Conservation (phyloP, 1,140 invertebrate species). For the Lordiphosa collinella region DNA sequence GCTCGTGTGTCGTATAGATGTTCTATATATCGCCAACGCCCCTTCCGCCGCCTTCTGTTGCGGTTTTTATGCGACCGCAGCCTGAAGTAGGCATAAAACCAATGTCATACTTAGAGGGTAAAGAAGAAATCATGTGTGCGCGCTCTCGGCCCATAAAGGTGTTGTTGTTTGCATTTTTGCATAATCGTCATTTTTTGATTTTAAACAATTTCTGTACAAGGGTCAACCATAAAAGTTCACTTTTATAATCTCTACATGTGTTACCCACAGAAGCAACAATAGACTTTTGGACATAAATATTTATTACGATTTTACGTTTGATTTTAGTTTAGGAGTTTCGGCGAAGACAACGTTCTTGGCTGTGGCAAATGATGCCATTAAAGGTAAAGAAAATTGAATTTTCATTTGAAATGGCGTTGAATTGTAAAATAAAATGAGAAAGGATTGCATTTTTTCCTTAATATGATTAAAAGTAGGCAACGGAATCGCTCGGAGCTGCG, state of each 20-base stretch:
- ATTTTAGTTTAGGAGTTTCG: conserved; percentile 42
- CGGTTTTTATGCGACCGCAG: conserved; percentile 60
- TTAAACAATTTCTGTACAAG: conserved; percentile 45
- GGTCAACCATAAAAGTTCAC: conserved; percentile 73
- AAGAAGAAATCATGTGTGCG: conserved; percentile 41
- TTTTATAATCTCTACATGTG: conserved; percentile 73
- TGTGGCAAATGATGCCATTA: conserved; percentile 52
- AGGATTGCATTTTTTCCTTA: not conserved
- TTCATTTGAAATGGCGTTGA: not conserved
- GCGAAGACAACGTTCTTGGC: conserved; percentile 2
- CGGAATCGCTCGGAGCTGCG: no score
- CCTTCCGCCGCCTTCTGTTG: conserved; percentile 38
- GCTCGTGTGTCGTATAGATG: conserved; percentile 52
- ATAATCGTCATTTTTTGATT: conserved; percentile 77
- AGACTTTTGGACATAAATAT: conserved; percentile 57
- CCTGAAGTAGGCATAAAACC: conserved; percentile 67
- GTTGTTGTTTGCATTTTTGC: conserved; percentile 64
- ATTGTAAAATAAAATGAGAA: not conserved
- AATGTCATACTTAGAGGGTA: conserved; percentile 66
- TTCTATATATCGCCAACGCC: no score
- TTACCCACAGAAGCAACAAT: conserved; percentile 36
- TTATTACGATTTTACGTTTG: conserved; percentile 73
- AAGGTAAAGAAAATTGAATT: not conserved
- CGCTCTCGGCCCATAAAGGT: conserved; percentile 37
- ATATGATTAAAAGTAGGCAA: no score